Percentiles rank a stretch among this genome's conserved stretches.
Conservation (phyloP, 2,888 invertebrate species). For the Girardia tigrina region DNA sequence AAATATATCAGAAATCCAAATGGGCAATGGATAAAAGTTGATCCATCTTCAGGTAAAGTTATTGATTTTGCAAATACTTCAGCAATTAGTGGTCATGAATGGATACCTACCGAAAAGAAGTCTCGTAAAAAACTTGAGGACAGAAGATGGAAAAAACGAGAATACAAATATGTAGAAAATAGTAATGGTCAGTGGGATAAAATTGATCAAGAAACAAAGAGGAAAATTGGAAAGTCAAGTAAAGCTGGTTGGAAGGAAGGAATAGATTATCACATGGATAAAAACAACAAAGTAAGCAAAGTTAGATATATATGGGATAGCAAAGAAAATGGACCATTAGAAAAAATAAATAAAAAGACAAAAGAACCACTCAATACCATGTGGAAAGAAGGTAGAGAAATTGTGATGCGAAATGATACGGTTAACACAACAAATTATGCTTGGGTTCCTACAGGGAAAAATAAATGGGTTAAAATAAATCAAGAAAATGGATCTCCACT, state of each 20-base stretch:
- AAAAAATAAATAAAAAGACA: neutral
- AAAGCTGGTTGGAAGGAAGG: slow-evolving; percentile 6
- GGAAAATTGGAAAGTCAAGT: neutral
- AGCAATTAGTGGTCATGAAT: neutral
- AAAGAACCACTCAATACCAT: neutral
- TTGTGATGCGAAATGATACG: neutral
- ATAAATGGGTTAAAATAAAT: slow-evolving; percentile 2
- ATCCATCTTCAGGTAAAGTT: neutral
- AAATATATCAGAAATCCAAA: neutral
- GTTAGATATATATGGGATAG: neutral
- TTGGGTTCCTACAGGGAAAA: neutral
- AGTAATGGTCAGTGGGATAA: neutral
- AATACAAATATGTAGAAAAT: slow-evolving; percentile 5
- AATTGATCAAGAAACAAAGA: slow-evolving; percentile 13
- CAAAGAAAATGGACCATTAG: neutral
- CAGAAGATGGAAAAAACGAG: slow-evolving; percentile 12
- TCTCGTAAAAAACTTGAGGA: neutral
- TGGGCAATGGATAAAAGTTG: neutral
- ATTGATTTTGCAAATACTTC: neutral
- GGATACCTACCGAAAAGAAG: neutral
- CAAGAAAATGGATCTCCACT: neutral
- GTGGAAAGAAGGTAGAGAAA: slow-evolving; percentile 23
- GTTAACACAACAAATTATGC: neutral
- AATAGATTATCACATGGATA: slow-evolving; percentile 3
- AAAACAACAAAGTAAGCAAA: neutral